Evolutionary conservation across 2,113 vertebrate species (phyloP).

Genomic region (Paramisgurnus dabryanus): DNA sequence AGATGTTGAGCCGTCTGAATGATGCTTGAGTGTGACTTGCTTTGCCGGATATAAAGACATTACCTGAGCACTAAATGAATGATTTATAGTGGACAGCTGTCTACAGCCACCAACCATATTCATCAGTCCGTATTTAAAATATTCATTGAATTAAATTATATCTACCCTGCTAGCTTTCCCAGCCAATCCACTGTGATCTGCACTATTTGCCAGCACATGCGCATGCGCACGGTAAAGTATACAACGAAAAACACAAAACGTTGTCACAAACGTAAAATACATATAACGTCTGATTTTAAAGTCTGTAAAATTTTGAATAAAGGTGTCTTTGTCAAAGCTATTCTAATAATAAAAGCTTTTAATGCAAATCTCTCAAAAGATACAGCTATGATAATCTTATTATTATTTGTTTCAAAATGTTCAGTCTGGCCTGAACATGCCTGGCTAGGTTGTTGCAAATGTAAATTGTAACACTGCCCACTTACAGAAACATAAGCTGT

Average conservation of each 20-base stretch:
- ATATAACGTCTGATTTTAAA: too few species aligned
- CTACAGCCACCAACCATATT: constrained; percentile 37
- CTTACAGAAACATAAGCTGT: constrained; percentile 35
- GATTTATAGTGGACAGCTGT: constrained; percentile 38
- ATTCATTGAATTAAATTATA: constrained; percentile 41
- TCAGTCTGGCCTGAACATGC: background rate
- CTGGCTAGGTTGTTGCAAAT: constrained; percentile 7
- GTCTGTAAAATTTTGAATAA: constrained; percentile 29
- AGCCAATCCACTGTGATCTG: background rate
- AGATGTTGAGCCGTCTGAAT: constrained; percentile 34
- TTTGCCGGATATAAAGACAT: constrained; percentile 16
- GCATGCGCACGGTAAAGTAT: too few species aligned
- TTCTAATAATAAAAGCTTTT: constrained; percentile 26
- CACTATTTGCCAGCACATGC: background rate
- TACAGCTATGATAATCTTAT: constrained; percentile 15
- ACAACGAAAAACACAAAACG: too few species aligned
- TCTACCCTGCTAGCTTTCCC: constrained; percentile 10
- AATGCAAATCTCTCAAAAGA: constrained; percentile 16
- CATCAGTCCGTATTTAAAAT: constrained; percentile 35
- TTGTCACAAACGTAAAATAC: too few species aligned
- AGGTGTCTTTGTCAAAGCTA: constrained; percentile 24
- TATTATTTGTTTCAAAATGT: constrained; percentile 15
- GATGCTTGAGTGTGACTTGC: constrained; percentile 33
- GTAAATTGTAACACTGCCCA: constrained; percentile 19
- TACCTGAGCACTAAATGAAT: constrained; percentile 40